Evolutionary conservation across 2,113 vertebrate genomes (phyloP).

Genomic region (Thamnophis sirtalis): DNA sequence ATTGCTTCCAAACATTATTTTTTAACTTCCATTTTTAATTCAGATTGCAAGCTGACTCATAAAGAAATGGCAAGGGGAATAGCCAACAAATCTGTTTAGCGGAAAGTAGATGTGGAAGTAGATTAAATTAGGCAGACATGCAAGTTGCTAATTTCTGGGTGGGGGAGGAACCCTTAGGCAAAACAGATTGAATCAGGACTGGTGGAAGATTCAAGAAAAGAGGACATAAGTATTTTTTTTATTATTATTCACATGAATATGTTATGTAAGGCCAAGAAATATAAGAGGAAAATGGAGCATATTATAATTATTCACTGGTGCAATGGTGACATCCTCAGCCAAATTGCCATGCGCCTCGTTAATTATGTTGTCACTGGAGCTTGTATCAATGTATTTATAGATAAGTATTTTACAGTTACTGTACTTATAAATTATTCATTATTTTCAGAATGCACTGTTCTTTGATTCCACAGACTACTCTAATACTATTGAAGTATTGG

Average conservation of each 20-base stretch:
- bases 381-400: constrained; percentile 41
- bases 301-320: constrained; percentile 14
- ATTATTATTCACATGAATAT: neutral
- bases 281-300: neutral
- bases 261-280: rapidly evolving
- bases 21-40: neutral
- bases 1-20: neutral
- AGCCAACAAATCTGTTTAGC: neutral
- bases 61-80: neutral
- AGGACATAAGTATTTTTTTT: neutral
- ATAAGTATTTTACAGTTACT: constrained; percentile 6
- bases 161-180: neutral
- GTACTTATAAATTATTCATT: constrained; percentile 40
- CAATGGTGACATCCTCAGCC: neutral
- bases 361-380: constrained; percentile 33
- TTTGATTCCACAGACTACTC: constrained; percentile 49
- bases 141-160: neutral
- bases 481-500: neutral
- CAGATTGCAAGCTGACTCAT: neutral
- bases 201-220: rapidly evolving
- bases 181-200: neutral
- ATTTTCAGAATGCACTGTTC: constrained; percentile 23
- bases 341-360: constrained; percentile 13
- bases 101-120: rapidly evolving
- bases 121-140: neutral